These are phyloP conservation scores for Pseudoips prasinana DNA, from an alignment of 2,888 invertebrate species.

Conservation along the genomic window DNA sequence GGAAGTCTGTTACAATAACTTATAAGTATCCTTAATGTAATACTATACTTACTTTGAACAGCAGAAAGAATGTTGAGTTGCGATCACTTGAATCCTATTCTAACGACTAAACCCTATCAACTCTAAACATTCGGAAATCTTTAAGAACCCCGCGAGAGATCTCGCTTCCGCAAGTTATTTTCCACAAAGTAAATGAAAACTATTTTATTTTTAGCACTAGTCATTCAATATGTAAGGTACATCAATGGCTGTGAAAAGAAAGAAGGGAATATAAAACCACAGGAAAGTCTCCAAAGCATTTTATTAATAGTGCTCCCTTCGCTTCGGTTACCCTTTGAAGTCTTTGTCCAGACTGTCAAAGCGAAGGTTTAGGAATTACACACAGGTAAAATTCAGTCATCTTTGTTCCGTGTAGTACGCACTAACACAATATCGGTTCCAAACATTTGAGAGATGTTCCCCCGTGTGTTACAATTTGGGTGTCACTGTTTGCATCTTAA, in stretches of 20 bases:
- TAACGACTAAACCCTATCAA: too few relatives aligned
- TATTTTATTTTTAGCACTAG: slow-evolving; percentile 4
- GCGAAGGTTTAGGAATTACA: slow-evolving; percentile 24
- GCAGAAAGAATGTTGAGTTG: too few relatives aligned
- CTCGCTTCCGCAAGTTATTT: too few relatives aligned
- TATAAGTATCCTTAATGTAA: too few relatives aligned
- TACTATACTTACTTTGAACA: too few relatives aligned
- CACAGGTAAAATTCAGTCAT: slow-evolving; percentile 30
- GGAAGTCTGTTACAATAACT: too few relatives aligned
- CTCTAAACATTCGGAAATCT: too few relatives aligned
- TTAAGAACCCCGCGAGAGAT: too few relatives aligned
- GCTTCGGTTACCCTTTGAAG: slow-evolving; percentile 26
- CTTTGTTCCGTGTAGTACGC: slow-evolving; percentile 40
- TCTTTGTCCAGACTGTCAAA: slow-evolving; percentile 41
- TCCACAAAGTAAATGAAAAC: too few relatives aligned
- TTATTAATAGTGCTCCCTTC: slow-evolving; percentile 26
- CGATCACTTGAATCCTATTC: too few relatives aligned
- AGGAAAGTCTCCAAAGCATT: slow-evolving; percentile 19
- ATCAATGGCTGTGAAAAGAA: slow-evolving; percentile 9
- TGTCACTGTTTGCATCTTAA: slow-evolving; percentile 71
- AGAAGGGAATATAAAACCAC: slow-evolving; percentile 9
- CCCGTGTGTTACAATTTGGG: slow-evolving; percentile 51
- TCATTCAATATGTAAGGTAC: slow-evolving; percentile 1
- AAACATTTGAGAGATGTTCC: slow-evolving; percentile 46
- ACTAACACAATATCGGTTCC: slow-evolving; percentile 55